A percentile compares a stretch with the other conserved stretches of the same genome.
These are phyloP conservation scores for Tapirus indicus DNA, from an alignment of 2,797 vertebrate genomes.

Conservation along the genomic window DNA sequence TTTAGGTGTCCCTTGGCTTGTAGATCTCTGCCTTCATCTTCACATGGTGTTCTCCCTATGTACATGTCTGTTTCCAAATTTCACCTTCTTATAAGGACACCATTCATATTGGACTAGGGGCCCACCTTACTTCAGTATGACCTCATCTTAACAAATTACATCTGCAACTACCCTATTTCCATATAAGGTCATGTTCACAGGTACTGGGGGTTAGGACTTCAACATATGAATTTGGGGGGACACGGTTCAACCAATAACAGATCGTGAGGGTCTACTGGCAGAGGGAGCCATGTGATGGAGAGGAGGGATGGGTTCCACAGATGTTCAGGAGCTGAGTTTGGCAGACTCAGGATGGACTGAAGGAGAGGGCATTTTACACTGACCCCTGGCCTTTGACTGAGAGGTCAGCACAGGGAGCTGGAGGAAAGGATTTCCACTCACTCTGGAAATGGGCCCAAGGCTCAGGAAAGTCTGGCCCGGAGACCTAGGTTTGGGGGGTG, in stretches of 20 bases:
- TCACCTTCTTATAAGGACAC: neutral
- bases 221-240: neutral
- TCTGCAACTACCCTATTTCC: neutral
- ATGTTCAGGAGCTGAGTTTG: neutral
- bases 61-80: no score
- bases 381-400: neutral
- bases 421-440: neutral
- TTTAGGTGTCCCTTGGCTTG: neutral
- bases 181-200: neutral
- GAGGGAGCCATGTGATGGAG: neutral
- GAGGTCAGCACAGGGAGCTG: accelerated
- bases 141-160: neutral
- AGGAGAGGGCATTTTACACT: neutral
- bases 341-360: neutral
- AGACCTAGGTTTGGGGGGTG: neutral
- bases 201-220: neutral
- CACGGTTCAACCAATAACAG: neutral
- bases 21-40: neutral
- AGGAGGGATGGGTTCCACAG: neutral
- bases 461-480: neutral
- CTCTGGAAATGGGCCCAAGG: neutral
- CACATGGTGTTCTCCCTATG: neutral
- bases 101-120: neutral
- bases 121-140: neutral
- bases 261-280: neutral